Conservation (phyloP, 2,888 invertebrate species). For the Noctua comes region DNA sequence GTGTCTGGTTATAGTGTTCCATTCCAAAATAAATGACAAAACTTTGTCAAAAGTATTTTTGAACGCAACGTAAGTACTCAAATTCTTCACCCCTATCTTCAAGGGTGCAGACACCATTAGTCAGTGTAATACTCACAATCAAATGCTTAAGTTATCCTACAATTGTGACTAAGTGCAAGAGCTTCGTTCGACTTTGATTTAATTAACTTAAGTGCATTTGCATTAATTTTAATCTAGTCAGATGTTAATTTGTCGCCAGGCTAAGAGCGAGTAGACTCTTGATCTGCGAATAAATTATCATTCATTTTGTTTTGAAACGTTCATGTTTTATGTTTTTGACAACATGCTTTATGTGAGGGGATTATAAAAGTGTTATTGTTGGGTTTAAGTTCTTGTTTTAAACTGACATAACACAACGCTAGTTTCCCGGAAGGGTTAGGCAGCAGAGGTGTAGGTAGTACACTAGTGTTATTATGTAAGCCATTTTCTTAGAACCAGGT, state of each 20-base stretch:
- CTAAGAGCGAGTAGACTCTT: slow-evolving; percentile 57
- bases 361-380: slow-evolving; percentile 21
- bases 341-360: slow-evolving; percentile 29
- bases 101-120: slow-evolving; percentile 64
- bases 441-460: neutral
- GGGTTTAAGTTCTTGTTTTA: neutral
- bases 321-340: slow-evolving; percentile 39
- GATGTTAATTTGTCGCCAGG: slow-evolving; percentile 69
- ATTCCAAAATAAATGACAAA: slow-evolving; percentile 12
- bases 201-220: slow-evolving; percentile 75
- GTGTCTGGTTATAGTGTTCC: neutral
- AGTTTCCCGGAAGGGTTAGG: neutral
- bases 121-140: slow-evolving; percentile 59
- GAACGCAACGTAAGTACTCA: slow-evolving; percentile 20
- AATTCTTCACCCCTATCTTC: slow-evolving; percentile 45
- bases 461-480: neutral
- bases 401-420: neutral
- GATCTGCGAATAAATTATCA: slow-evolving; percentile 61
- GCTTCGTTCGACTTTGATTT: slow-evolving; percentile 68
- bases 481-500: neutral
- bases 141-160: slow-evolving; percentile 60
- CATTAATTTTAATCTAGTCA: slow-evolving; percentile 72
- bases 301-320: slow-evolving; percentile 49
- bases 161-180: slow-evolving; percentile 66
- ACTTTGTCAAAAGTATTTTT: slow-evolving; percentile 23